phyloP scores from a whole-genome alignment of 1,140 invertebrate species.

The Sarcophaga peregrina region DNA sequence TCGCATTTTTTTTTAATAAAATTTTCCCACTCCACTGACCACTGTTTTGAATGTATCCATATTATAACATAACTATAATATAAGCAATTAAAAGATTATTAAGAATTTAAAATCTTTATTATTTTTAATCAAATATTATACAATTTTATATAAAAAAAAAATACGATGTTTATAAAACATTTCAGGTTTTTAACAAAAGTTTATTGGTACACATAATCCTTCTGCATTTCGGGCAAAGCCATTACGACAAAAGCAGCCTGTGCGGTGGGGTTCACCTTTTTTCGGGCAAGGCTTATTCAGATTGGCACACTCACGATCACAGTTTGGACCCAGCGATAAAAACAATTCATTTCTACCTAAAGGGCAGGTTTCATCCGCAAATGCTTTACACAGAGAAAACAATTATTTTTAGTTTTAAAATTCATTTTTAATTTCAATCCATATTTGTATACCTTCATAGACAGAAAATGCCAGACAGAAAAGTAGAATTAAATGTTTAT shows the following conservation, averaged over 20 bases:
- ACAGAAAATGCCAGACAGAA: background rate
- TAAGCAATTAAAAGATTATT: too few species aligned
- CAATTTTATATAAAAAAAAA: background rate
- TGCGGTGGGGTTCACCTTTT: background rate
- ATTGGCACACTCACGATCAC: slow-evolving; percentile 6
- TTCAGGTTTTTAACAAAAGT: background rate
- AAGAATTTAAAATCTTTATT: background rate
- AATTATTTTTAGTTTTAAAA: too few species aligned
- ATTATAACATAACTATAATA: too few species aligned
- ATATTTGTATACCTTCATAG: too few species aligned
- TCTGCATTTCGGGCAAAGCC: background rate
- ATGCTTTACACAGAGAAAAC: background rate
- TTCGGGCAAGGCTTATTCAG: slow-evolving; percentile 26
- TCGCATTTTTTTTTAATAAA: too few species aligned
- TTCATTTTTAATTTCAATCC: too few species aligned
- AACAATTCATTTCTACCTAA: slow-evolving; percentile 28
- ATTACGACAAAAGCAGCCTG: slow-evolving; percentile 31
- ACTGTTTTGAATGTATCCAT: too few species aligned
- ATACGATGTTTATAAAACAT: background rate
- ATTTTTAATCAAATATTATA: background rate
- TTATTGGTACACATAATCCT: background rate
- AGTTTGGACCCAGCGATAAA: slow-evolving; percentile 21
- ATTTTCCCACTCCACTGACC: too few species aligned
- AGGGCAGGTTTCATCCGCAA: slow-evolving; percentile 9
- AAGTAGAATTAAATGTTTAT: background rate